Base-by-base conservation (phyloP, 2,113 vertebrate genomes). In the Eurypyga helias region DNA sequence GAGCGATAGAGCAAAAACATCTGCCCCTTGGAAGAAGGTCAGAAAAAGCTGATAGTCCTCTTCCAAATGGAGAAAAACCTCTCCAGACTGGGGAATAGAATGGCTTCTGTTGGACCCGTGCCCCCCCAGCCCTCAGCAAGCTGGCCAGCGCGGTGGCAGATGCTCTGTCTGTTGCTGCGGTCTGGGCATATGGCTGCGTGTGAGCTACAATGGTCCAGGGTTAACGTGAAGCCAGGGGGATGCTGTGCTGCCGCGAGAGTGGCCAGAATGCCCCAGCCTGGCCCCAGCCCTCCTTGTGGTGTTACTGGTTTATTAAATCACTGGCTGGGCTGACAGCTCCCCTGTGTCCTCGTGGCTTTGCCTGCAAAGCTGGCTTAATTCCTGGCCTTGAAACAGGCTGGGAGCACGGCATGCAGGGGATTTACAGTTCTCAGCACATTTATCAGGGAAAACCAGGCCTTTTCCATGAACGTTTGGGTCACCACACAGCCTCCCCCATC, bases 21-120 rank as follows among this genome's bases (percentile, higher is more conserved):
- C 94, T 87, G 94, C 82, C 93, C 77, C 73, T 89, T 94, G 84
- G 77, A 95, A 28, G 45, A 80, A 87, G 83, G 92, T 89, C 95
- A 95, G 91, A 71, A 94, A 92, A 87, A 61, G 41, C 91, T 73
- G 81, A 92, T 75, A 78, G 48, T 48, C 49, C 66, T 85, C 66
- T 88, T 96, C 93, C 82, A 96, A 93, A 89, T 3, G 15, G 45
- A 89, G 69, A 60, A 75, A 90, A 94, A 8, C 51, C 73, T 87
- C 83, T 85, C 57, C 81, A 95, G 70, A 55, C 25, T 1, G 4
- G 77, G 66, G 89, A 94, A 96, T 72, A 72, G 87, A 94, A n/a
- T 38, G 33, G 78, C 17, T 94, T 70, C 81, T 5, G 1, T 57
- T 91, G 87, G 96, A 76, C 10, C 11, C 0, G 0, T 91, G 91